These are phyloP conservation scores for Syngnathus rostellatus DNA, from an alignment of 2,797 vertebrate genomes.

Conservation along the genomic window DNA sequence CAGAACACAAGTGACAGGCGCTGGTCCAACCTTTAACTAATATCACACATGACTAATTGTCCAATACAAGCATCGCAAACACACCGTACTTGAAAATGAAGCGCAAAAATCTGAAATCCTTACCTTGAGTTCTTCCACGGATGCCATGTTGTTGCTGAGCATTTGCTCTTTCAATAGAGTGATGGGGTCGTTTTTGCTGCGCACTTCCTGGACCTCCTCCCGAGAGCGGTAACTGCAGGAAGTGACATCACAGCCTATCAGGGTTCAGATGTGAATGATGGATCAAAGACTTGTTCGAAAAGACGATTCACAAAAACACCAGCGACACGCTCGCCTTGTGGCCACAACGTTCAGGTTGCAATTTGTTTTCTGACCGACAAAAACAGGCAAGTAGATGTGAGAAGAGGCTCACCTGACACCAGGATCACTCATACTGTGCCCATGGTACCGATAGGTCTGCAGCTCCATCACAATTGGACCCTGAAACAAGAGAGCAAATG, in stretches of 20 bases:
- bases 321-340: background rate
- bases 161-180: constrained; percentile 82
- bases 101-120: background rate
- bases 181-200: constrained; percentile 89
- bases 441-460: constrained; percentile 93
- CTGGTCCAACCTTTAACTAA: no score
- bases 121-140: constrained; percentile 83
- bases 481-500: constrained; percentile 50
- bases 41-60: background rate
- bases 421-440: constrained; percentile 95
- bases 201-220: constrained; percentile 86
- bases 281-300: background rate
- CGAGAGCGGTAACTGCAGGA: constrained; percentile 79
- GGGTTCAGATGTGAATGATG: background rate
- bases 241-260: constrained; percentile 7
- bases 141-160: constrained; percentile 79
- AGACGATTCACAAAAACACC: background rate
- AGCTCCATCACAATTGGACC: constrained; percentile 93
- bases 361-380: background rate
- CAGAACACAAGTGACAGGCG: background rate
- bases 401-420: constrained; percentile 78
- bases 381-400: background rate
- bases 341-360: background rate
- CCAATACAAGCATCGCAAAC: background rate
- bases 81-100: background rate